Percentiles rank a stretch among this genome's conserved stretches.
These are phyloP conservation scores for Pocillopora grandis DNA, from an alignment of 92 coral and sea anemone genomes.

Conservation along the genomic window DNA sequence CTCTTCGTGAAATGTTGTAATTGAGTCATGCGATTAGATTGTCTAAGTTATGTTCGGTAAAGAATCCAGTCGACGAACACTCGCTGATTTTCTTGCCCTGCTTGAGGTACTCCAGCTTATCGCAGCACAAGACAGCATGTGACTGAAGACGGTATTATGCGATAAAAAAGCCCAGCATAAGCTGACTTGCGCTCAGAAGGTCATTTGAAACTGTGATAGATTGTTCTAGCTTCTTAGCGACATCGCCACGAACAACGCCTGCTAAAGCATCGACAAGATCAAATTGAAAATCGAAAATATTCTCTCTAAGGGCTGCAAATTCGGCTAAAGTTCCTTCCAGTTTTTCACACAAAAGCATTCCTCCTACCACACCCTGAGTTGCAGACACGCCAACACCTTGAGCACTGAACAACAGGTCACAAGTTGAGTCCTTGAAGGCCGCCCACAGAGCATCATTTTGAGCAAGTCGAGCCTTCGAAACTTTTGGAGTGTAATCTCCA, in stretches of 20 bases:
- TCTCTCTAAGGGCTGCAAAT: slow-evolving; percentile 53
- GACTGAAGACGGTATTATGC: slow-evolving; percentile 62
- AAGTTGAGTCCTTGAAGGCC: slow-evolving; percentile 54
- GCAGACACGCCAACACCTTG: slow-evolving; percentile 36
- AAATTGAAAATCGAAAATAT: slow-evolving; percentile 74
- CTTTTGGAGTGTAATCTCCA: slow-evolving; percentile 66
- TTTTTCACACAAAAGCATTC: slow-evolving; percentile 58
- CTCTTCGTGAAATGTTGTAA: slow-evolving; percentile 17
- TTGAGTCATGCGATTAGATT: slow-evolving; percentile 23
- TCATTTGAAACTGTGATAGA: slow-evolving; percentile 38
- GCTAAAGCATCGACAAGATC: slow-evolving; percentile 69
- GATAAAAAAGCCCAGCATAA: slow-evolving; percentile 64
- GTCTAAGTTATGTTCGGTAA: slow-evolving; percentile 6
- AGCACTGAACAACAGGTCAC: slow-evolving; percentile 52
- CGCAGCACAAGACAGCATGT: slow-evolving; percentile 47
- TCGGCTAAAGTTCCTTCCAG: slow-evolving; percentile 75
- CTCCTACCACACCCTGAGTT: slow-evolving; percentile 48
- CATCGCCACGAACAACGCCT: slow-evolving; percentile 49
- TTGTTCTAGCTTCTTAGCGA: slow-evolving; percentile 40
- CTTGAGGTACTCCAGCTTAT: slow-evolving; percentile 47
- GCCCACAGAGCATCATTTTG: slow-evolving; percentile 56
- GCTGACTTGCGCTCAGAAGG: slow-evolving; percentile 47
- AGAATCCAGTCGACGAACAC: slow-evolving; percentile 18
- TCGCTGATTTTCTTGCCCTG: slow-evolving; percentile 37
- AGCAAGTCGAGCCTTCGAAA: slow-evolving; percentile 37